phyloP scores from a whole-genome alignment of 2,888 invertebrate genomes.

The Augiades crinisus region DNA sequence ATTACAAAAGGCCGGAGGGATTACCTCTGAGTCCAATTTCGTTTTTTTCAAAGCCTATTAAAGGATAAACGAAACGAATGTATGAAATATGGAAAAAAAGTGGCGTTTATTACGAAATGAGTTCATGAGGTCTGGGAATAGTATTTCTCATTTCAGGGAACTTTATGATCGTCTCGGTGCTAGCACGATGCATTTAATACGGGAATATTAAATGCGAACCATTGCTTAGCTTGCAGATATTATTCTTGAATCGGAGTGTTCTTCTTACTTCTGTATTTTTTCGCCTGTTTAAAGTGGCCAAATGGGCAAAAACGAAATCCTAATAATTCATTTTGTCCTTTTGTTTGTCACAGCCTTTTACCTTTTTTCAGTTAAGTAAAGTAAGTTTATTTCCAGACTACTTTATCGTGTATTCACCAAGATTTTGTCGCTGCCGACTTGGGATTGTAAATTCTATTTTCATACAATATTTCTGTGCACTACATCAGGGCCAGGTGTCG shows the following conservation, averaged over 20 bases:
- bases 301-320: too few species aligned
- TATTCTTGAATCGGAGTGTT: background rate
- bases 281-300: too few species aligned
- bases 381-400: too few species aligned
- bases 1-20: background rate
- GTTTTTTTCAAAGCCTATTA: background rate
- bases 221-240: background rate
- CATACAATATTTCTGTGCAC: too few species aligned
- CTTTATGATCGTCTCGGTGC: constrained; percentile 5
- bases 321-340: too few species aligned
- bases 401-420: too few species aligned
- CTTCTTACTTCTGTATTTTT: background rate
- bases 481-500: too few species aligned
- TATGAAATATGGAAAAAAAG: constrained; percentile 1
- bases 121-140: background rate
- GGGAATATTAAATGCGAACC: background rate
- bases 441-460: too few species aligned
- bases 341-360: too few species aligned
- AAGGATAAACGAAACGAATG: background rate
- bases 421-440: too few species aligned
- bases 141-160: background rate
- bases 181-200: background rate
- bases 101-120: background rate
- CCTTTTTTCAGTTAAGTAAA: too few species aligned
- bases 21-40: background rate